Evolutionary conservation across 2,888 invertebrate genomes (phyloP).

Genomic region (Mimas tiliae): DNA sequence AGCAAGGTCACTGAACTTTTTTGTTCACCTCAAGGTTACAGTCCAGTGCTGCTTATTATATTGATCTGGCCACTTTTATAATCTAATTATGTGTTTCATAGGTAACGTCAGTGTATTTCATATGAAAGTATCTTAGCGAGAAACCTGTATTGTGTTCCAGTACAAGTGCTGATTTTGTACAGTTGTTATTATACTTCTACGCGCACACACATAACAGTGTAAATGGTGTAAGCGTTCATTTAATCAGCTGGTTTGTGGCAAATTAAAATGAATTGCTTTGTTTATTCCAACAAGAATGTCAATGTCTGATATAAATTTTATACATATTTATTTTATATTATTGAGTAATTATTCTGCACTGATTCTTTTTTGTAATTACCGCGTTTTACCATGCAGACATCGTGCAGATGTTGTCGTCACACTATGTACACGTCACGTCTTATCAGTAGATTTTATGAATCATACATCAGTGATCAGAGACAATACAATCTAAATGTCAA

Average conservation of each 20-base stretch:
- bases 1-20: conserved; percentile 37
- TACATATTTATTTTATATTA: conserved; percentile 24
- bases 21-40: conserved; percentile 36
- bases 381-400: background rate
- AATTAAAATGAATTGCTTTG: conserved; percentile 46
- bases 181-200: conserved; percentile 23
- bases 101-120: conserved; percentile 1
- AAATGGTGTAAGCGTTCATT: conserved; percentile 41
- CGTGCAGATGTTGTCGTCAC: background rate
- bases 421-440: conserved; percentile 41
- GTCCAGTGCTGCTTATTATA: conserved; percentile 23
- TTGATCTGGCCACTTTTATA: conserved; percentile 25
- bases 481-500: conserved; percentile 45
- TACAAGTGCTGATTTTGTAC: conserved; percentile 2
- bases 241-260: conserved; percentile 43
- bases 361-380: background rate
- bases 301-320: conserved; percentile 42
- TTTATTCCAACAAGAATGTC: conserved; percentile 48
- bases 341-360: background rate
- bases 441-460: conserved; percentile 55
- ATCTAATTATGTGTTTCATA: conserved; percentile 25
- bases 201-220: conserved; percentile 31
- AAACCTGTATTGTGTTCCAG: background rate
- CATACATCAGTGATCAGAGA: conserved; percentile 44
- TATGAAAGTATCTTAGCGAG: conserved; percentile 12